Conservation (phyloP, 2,888 invertebrate species). For the Mesorhabditis sp. region DNA sequence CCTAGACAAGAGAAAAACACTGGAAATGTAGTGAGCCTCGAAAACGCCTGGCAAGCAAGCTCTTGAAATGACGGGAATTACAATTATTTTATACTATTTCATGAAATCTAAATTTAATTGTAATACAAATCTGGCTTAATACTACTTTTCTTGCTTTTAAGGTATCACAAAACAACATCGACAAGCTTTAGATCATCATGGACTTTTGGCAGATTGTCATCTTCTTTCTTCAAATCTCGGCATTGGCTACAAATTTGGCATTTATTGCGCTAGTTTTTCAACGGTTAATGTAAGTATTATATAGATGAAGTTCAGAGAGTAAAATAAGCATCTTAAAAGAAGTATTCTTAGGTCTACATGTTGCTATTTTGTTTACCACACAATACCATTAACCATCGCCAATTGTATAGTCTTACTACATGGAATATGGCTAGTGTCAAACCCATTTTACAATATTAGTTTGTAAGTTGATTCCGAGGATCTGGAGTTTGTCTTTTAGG, state of each 20-base stretch:
- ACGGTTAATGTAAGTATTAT: background rate
- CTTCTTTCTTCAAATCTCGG: slow-evolving; percentile 1
- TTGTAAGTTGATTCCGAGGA: background rate
- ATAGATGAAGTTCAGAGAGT: too few relatives aligned
- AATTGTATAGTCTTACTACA: background rate
- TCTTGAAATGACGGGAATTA: too few relatives aligned
- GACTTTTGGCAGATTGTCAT: background rate
- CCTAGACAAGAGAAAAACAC: too few relatives aligned
- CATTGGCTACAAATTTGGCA: background rate
- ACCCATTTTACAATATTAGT: background rate
- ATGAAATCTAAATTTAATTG: too few relatives aligned
- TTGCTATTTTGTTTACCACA: background rate
- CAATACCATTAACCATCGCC: background rate
- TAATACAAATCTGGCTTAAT: too few relatives aligned
- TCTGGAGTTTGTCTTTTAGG: background rate
- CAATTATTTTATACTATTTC: too few relatives aligned
- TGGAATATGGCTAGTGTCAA: background rate
- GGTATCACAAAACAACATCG: too few relatives aligned
- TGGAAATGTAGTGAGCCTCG: too few relatives aligned
- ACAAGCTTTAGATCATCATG: background rate
- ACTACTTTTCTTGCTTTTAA: too few relatives aligned
- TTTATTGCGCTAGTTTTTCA: background rate
- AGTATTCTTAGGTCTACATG: background rate
- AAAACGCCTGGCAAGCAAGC: too few relatives aligned
- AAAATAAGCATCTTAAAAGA: background rate